phyloP scores from a whole-genome alignment of 2,888 invertebrate genomes.

The Anthophora plumipes region DNA sequence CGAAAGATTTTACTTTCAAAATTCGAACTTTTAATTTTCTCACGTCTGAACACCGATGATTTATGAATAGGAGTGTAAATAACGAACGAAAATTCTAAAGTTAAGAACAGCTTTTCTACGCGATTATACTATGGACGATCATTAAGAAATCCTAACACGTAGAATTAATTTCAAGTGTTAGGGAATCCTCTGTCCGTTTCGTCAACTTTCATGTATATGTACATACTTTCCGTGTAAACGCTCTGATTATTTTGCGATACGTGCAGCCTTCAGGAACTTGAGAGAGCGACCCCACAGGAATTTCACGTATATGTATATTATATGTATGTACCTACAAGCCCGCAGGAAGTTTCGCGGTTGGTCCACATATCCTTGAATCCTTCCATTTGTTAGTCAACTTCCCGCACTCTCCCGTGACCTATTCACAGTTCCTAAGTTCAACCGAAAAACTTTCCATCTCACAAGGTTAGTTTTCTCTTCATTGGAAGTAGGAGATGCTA shows the following conservation, averaged over 20 bases:
- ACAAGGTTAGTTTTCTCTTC: slow-evolving; percentile 33
- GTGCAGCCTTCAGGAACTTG: slow-evolving; percentile 46
- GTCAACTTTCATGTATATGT: slow-evolving; percentile 9
- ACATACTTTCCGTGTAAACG: slow-evolving; percentile 30
- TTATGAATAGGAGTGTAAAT: too few species aligned
- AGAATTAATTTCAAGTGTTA: too few species aligned
- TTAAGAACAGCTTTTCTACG: too few species aligned
- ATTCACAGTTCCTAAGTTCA: slow-evolving; percentile 26
- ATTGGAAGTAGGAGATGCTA: background rate
- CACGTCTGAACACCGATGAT: too few species aligned
- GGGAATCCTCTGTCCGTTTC: too few species aligned
- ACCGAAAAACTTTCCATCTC: slow-evolving; percentile 25
- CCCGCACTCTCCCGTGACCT: slow-evolving; percentile 21
- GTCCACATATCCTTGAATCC: slow-evolving; percentile 60
- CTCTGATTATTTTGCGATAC: slow-evolving; percentile 48
- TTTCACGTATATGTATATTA: slow-evolving; percentile 31
- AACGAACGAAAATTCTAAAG: too few species aligned
- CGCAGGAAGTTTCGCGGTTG: slow-evolving; percentile 64
- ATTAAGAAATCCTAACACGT: too few species aligned
- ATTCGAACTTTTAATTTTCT: too few species aligned
- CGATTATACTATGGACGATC: too few species aligned
- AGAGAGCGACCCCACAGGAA: slow-evolving; percentile 51
- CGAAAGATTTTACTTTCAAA: too few species aligned
- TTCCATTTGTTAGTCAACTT: slow-evolving; percentile 66
- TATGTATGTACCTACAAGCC: slow-evolving; percentile 12